Evolutionary conservation across 2,113 vertebrate species (phyloP).

Genomic region (Lepus americanus): DNA sequence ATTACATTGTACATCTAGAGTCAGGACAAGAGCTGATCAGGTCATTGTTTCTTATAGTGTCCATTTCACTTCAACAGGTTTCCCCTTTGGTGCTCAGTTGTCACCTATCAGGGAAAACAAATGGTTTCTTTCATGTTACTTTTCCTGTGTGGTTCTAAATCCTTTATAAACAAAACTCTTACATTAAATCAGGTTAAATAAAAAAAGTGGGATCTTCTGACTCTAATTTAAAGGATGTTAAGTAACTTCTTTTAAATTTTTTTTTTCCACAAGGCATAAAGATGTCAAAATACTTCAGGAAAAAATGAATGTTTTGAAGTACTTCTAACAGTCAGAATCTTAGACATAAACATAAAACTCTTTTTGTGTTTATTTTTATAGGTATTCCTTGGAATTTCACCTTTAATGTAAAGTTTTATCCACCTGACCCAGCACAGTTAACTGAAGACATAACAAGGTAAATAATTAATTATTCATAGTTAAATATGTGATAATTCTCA

Average conservation of each 20-base stretch:
- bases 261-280: neutral
- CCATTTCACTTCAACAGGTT: too few relatives aligned
- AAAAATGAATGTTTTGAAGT: neutral
- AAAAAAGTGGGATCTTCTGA: neutral
- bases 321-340: slow-evolving; percentile 52
- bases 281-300: slow-evolving; percentile 50
- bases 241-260: neutral
- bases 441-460: slow-evolving; percentile 99
- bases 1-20: too few relatives aligned
- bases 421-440: slow-evolving; percentile 96
- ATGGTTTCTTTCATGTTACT: neutral
- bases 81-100: too few relatives aligned
- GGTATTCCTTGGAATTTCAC: slow-evolving; percentile 91
- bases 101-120: too few relatives aligned
- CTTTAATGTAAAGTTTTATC: slow-evolving; percentile 95
- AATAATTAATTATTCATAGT: slow-evolving; percentile 49
- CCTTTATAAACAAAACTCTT: neutral
- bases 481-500: slow-evolving; percentile 60
- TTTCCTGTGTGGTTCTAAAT: slow-evolving; percentile 28
- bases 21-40: too few relatives aligned
- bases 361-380: slow-evolving; percentile 81
- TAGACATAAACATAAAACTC: slow-evolving; percentile 51
- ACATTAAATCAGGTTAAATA: neutral
- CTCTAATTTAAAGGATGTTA: slow-evolving; percentile 2
- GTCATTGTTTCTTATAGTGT: too few relatives aligned